Evolutionary conservation across 2,888 invertebrate genomes (phyloP), one percentile per base, ranked within the genome.

Genomic region (Drosophila engyochracea): DNA sequence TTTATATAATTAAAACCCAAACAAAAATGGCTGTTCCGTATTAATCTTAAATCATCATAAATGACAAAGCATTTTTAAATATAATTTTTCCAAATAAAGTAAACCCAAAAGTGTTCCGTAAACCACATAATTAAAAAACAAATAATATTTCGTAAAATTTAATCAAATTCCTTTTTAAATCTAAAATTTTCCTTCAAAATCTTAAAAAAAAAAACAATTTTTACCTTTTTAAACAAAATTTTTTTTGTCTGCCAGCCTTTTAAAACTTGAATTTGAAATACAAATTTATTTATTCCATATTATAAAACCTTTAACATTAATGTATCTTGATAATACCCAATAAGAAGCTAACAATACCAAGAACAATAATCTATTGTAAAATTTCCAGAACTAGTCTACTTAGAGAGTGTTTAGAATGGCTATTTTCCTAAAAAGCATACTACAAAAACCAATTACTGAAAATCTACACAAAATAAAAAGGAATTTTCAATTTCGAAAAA

Each of bases 301-400:
- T 55, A 35, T 41, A 54, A 51, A 52, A 58, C 64, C 64, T 65
- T 54, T 59, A 57, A 57, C 39, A n/a, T 57, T 39, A 57, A n/a
- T 60, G 49, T 64, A 49, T 25, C 55, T 49, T 54, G 39, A 74
- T 55, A 69, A 69, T 58, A 79, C 69, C 76, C 65, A 71, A 70
- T 73, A 78, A 82, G 57, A 76, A 30, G 41, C 44, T 68, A 82
- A 83, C 79, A 84, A 86, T 85, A 86, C 85, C 74, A 85, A 88
- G 90, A 88, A 88, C 87, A 88, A 88, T 88, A 88, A 88, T 88
- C 87, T 88, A 90, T 88, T 88, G 88, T 88, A 83, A 82, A 83
- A 73, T 88, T 83, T 80, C 81, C 74, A 74, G 54, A 79, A 61
- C 83, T 89, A 89, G 85, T 85, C 88, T 89, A 87, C 75, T 83